phyloP scores from a whole-genome alignment of 2,888 invertebrate species.

The Stenodema calcarata region DNA sequence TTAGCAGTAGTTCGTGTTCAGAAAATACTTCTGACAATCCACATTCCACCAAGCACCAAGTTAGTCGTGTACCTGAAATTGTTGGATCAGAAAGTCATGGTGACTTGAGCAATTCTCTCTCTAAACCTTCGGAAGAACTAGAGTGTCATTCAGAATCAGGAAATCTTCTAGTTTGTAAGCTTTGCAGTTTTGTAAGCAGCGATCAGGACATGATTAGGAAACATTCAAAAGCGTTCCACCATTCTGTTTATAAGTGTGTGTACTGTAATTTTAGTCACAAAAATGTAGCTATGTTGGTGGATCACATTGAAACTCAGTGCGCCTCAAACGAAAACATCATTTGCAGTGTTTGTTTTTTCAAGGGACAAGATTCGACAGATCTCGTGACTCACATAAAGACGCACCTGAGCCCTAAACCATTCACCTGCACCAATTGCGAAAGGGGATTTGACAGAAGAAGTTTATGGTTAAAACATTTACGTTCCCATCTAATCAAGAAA shows the following conservation, averaged over 20 bases:
- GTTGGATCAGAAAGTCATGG: too few species aligned
- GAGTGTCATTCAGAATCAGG: not conserved
- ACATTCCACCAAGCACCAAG: too few species aligned
- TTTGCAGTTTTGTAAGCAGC: slow-evolving; percentile 2
- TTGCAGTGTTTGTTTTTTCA: slow-evolving; percentile 50
- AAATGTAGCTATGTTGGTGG: slow-evolving; percentile 43
- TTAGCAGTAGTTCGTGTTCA: too few species aligned
- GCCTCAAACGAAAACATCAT: not conserved
- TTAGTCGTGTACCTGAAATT: not conserved
- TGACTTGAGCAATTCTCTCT: not conserved
- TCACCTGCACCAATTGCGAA: slow-evolving; percentile 41
- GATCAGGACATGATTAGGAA: slow-evolving; percentile 14
- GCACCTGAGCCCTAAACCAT: slow-evolving; percentile 41
- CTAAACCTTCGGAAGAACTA: not conserved
- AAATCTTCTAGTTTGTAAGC: not conserved
- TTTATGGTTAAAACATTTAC: slow-evolving; percentile 45
- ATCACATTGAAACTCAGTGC: slow-evolving; percentile 24
- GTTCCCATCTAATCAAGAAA: slow-evolving; percentile 7
- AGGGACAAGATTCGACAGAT: not conserved
- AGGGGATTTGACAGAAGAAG: slow-evolving; percentile 33
- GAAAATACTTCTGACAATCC: not conserved
- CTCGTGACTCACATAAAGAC: slow-evolving; percentile 38
- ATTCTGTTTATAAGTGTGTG: slow-evolving; percentile 45
- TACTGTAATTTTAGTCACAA: slow-evolving; percentile 41
- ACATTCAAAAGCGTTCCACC: slow-evolving; percentile 50